Percentiles rank a stretch among this genome's conserved stretches.
Evolutionary conservation across 2,113 vertebrate genomes (phyloP).

Genomic region (Blennius ocellaris): DNA sequence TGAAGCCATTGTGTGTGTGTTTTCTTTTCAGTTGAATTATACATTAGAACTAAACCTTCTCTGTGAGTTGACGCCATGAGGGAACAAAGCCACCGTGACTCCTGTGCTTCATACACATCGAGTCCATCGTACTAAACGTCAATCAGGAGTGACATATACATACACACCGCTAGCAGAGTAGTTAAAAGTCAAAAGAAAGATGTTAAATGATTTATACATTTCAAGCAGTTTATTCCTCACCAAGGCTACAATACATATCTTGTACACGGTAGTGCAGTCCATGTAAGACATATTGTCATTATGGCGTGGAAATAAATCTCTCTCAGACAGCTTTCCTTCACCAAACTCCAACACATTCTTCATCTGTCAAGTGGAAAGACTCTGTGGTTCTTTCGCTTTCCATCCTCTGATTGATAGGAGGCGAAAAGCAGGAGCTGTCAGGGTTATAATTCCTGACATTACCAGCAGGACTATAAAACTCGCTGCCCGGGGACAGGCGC

Average conservation of each 20-base stretch:
- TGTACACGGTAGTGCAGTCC: neutral
- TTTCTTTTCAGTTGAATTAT: too few species aligned
- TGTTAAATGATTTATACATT: too few species aligned
- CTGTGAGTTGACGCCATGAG: too few species aligned
- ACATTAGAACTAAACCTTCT: too few species aligned
- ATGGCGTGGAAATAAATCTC: slow-evolving; percentile 26
- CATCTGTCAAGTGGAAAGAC: slow-evolving; percentile 53
- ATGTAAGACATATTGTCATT: slow-evolving; percentile 21
- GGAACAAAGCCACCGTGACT: too few species aligned
- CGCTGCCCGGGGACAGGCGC: slow-evolving; percentile 54
- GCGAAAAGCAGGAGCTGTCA: slow-evolving; percentile 54
- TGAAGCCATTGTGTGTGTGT: too few species aligned
- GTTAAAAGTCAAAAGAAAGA: too few species aligned
- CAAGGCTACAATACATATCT: neutral
- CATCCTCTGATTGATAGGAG: slow-evolving; percentile 67
- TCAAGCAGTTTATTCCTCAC: too few species aligned
- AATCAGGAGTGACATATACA: too few species aligned
- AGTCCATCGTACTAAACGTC: too few species aligned
- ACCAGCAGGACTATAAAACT: slow-evolving; percentile 67
- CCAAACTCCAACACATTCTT: slow-evolving; percentile 32
- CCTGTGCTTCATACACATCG: too few species aligned
- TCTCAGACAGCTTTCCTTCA: slow-evolving; percentile 58
- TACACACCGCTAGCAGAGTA: too few species aligned
- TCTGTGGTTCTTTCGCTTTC: slow-evolving; percentile 38
- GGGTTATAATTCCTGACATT: slow-evolving; percentile 73